Evolutionary conservation across 2,797 vertebrate genomes (phyloP).

Genomic region (Pterois miles): DNA sequence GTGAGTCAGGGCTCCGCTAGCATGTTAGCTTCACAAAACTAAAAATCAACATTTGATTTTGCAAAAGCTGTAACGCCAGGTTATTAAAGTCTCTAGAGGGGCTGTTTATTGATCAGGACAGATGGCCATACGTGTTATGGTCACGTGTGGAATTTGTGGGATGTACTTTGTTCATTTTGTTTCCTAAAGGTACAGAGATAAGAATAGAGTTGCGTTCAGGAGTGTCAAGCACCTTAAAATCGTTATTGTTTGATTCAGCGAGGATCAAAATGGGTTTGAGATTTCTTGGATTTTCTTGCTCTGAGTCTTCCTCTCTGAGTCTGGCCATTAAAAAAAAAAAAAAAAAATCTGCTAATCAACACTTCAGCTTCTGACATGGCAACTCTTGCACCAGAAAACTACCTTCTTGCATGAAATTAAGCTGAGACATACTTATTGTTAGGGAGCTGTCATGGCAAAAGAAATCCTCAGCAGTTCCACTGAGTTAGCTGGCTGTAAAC

Average conservation of each 20-base stretch:
- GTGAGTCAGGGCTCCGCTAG: conserved; percentile 49
- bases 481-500: conserved; percentile 69
- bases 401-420: conserved; percentile 79
- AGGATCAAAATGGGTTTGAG: conserved; percentile 60
- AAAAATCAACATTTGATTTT: conserved; percentile 52
- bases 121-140: conserved; percentile 11
- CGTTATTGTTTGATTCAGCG: conserved; percentile 55
- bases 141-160: conserved; percentile 38
- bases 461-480: conserved; percentile 56
- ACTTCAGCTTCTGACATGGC: conserved; percentile 71
- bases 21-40: conserved; percentile 58
- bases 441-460: conserved; percentile 63
- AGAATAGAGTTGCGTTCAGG: conserved; percentile 59
- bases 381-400: conserved; percentile 66
- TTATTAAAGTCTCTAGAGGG: conserved; percentile 36
- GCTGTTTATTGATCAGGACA: conserved; percentile 45
- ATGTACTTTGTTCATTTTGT: conserved; percentile 57
- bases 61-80: conserved; percentile 33
- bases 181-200: conserved; percentile 67
- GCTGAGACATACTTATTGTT: conserved; percentile 68
- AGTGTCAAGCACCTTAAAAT: conserved; percentile 77
- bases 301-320: conserved; percentile 72
- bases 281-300: conserved; percentile 66
- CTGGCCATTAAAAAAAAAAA: conserved; percentile 35
- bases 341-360: conserved; percentile 53